phyloP scores from a whole-genome alignment of 2,888 invertebrate genomes.

The Oxytorus armatus region DNA sequence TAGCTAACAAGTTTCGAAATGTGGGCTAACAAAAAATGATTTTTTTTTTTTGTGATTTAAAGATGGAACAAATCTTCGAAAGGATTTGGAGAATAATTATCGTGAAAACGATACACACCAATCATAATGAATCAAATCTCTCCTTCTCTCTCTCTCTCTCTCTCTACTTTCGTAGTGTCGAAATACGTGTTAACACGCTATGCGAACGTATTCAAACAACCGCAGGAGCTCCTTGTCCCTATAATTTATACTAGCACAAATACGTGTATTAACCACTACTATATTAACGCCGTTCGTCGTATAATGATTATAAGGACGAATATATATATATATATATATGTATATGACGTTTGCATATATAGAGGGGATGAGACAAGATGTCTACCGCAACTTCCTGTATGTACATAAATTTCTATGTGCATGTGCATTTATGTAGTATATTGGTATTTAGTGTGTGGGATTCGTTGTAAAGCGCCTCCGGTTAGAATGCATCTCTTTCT shows the following conservation, averaged over 20 bases:
- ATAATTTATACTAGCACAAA: constrained; percentile 48
- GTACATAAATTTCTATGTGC: constrained; percentile 7
- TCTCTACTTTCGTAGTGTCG: constrained; percentile 24
- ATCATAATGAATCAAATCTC: constrained; percentile 23
- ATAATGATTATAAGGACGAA: no score
- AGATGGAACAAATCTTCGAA: not conserved
- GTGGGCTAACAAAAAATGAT: no score
- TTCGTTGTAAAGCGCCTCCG: constrained; percentile 56
- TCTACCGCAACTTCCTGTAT: not conserved
- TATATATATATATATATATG: not conserved
- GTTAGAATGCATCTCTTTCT: constrained; percentile 40
- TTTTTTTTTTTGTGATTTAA: no score
- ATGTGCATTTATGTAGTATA: constrained; percentile 7
- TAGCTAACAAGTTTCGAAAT: no score
- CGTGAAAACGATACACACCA: constrained; percentile 6
- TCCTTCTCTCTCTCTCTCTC: constrained; percentile 22
- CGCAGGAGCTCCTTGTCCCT: constrained; percentile 52
- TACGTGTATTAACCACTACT: constrained; percentile 1
- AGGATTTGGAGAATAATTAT: constrained; percentile 6
- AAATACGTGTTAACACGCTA: constrained; percentile 51
- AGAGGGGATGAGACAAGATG: constrained; percentile 4
- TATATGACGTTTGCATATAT: constrained; percentile 1
- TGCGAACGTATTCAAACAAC: constrained; percentile 42
- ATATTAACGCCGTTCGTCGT: not conserved
- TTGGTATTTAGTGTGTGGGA: constrained; percentile 30